Evolutionary conservation across 2,113 vertebrate species (phyloP).

Genomic region (Malaclemys terrapin): DNA sequence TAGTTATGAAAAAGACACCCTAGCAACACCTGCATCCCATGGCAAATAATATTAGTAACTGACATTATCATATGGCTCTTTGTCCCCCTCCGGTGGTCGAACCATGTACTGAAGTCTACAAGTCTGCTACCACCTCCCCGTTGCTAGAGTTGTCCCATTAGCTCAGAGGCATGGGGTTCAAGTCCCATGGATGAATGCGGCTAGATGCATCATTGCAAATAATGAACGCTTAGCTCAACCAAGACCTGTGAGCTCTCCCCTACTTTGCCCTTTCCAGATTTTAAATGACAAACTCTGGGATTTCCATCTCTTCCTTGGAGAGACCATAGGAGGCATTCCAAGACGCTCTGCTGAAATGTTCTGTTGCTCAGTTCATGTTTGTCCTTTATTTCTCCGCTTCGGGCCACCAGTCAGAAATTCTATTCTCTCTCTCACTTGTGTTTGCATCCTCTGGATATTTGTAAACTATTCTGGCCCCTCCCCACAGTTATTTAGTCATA

Average conservation of each 20-base stretch:
- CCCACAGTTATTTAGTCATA: not conserved
- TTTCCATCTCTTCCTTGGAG: not conserved
- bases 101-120: not conserved
- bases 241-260: not conserved
- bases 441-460: conserved; percentile 10
- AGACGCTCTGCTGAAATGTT: not conserved
- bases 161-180: not conserved
- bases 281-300: not conserved
- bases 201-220: not conserved
- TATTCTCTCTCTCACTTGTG: not conserved
- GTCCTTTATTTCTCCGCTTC: not conserved
- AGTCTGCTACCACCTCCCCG: not conserved
- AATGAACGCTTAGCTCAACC: not conserved
- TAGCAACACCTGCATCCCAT: too few relatives aligned
- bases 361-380: conserved; percentile 15
- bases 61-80: not conserved
- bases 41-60: not conserved
- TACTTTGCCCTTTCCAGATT: not conserved
- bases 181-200: not conserved
- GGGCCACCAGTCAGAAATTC: not conserved
- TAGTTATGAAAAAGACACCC: not conserved
- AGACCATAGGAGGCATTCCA: not conserved
- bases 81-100: not conserved
- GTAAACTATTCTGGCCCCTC: not conserved
- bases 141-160: not conserved